Base-by-base conservation (phyloP, 2,797 vertebrate species). In the Huso huso region DNA sequence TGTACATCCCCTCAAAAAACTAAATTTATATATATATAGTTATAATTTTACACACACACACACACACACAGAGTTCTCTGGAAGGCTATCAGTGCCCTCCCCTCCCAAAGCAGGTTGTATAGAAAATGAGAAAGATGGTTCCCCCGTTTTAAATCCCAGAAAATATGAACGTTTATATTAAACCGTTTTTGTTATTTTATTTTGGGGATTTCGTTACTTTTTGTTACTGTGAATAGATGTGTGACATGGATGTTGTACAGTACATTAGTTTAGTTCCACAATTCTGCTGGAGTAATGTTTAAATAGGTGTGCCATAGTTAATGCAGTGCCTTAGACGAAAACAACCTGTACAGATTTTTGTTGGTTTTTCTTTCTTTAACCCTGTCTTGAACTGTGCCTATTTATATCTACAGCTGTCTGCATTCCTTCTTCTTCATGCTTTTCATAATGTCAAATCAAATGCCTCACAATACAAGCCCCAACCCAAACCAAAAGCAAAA, bases 251-350 rank as follows among this genome's bases (percentile, higher is more conserved):
- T 78, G 67, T 69, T 66, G 83, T 82, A 81, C 83, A 78, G 75
- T 84, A 79, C 64, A 58, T 74, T 76, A 66, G 64, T 75, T n/a
- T 10, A 13, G 65, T 48, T 64, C 76, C 77, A 75, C 61, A 66
- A 4, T 69, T 64, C 68, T 62, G 10, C 37, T 23, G 66, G 61
- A 71, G 68, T 37, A 9, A 53, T n/a, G 64, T 58, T 51, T 66
- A 73, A 64, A 68, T 83, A 84, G 84, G 70, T 73, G 88, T 89
- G 87, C 88, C 87, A 90, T 87, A 78, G 84, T 86, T 81, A 79
- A 86, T 87, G 80, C 84, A 90, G 89, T 91, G 89, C 89, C 90
- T 91, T 90, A 89, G 86, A 84, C 50, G 74, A 81, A 81, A 84
- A 76, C 77, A 79, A 79, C 82, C 76, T 80, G 81, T 81, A 78